Conservation (phyloP, 2,113 vertebrate genomes). For the Lepisosteus oculatus region DNA sequence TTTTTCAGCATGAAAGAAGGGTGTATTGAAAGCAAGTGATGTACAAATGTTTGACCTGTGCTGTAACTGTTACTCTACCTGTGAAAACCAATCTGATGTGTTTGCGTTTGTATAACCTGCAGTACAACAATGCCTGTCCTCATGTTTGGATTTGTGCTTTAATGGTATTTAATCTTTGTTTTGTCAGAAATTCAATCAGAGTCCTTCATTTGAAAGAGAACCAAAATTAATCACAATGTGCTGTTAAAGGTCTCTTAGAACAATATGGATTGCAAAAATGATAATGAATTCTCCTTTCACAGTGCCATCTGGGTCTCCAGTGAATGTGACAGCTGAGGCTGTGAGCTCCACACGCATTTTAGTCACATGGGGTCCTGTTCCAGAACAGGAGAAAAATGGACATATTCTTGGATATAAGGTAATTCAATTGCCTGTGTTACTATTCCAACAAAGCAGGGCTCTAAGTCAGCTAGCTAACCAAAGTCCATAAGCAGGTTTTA, state of each 20-base stretch:
- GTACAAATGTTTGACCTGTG: conserved; percentile 16
- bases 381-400: conserved; percentile 81
- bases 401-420: conserved; percentile 93
- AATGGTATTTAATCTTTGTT: conserved; percentile 20
- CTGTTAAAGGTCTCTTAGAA: conserved; percentile 2
- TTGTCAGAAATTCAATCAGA: not conserved
- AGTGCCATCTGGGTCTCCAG: conserved; percentile 87
- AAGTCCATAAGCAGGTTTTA: no score
- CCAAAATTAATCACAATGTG: conserved; percentile 17
- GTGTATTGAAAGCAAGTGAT: conserved; percentile 19
- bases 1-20: conserved; percentile 3
- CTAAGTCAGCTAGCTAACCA: no score
- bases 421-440: not conserved
- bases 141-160: not conserved
- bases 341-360: conserved; percentile 90
- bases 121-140: not conserved
- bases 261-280: conserved; percentile 24
- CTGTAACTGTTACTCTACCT: not conserved
- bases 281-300: conserved; percentile 33
- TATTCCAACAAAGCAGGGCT: no score
- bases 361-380: conserved; percentile 80
- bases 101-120: no score
- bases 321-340: conserved; percentile 82
- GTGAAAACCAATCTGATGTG: no score
- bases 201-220: not conserved